Conservation (phyloP, 2,888 invertebrate species). For the Rhingia rostrata region DNA sequence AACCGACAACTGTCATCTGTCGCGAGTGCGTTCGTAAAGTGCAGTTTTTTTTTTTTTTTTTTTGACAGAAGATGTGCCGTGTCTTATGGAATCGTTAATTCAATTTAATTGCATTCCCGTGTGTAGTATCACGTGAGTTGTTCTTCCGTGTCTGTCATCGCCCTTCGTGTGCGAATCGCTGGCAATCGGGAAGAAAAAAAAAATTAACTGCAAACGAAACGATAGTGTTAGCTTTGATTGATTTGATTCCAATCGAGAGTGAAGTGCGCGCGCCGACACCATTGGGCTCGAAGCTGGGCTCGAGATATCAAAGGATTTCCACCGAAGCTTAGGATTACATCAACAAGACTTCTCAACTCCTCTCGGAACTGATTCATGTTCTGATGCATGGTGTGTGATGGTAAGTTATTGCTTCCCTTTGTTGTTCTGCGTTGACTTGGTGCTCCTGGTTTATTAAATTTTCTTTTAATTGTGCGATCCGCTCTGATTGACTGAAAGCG, state of each 20-base stretch:
- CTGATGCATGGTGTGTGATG: slow-evolving; percentile 54
- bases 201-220: slow-evolving; percentile 54
- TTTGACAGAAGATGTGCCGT: slow-evolving; percentile 24
- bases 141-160: slow-evolving; percentile 4
- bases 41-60: slow-evolving; percentile 2
- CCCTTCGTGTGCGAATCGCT: slow-evolving; percentile 22
- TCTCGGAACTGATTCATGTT: slow-evolving; percentile 26
- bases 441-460: slow-evolving; percentile 38
- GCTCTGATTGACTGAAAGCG: slow-evolving; percentile 58
- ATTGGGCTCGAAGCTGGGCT: slow-evolving; percentile 19
- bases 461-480: slow-evolving; percentile 67
- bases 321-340: slow-evolving; percentile 44
- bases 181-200: slow-evolving; percentile 7
- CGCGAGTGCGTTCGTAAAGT: slow-evolving; percentile 52
- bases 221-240: slow-evolving; percentile 69
- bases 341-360: slow-evolving; percentile 10
- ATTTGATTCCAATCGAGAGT: slow-evolving; percentile 61
- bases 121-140: slow-evolving; percentile 3
- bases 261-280: slow-evolving; percentile 29
- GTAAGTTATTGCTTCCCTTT: slow-evolving; percentile 60
- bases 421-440: slow-evolving; percentile 6
- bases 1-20: slow-evolving; percentile 7
- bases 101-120: slow-evolving; percentile 50
- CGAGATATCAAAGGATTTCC: slow-evolving; percentile 56
- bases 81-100: slow-evolving; percentile 43